Evolutionary conservation across 2,888 invertebrate species (phyloP), one percentile per base, ranked within the genome.

Genomic region (Chromoteleia sp.): DNA sequence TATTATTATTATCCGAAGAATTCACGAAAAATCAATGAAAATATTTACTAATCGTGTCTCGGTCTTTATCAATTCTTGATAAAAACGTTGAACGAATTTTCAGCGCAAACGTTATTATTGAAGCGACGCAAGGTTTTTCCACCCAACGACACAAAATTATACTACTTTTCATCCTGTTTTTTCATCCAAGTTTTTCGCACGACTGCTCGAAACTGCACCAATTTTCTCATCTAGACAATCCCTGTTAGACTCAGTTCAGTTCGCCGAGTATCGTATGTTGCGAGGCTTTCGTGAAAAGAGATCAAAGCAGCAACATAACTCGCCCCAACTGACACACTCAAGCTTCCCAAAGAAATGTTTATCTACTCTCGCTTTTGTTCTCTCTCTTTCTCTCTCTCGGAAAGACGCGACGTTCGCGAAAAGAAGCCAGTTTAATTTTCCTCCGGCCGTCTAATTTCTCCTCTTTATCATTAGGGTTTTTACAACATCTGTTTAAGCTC

Each of bases 321-420:
- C 86, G 85, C 84, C 87, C 87, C 87, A 88, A 88, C 87, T 89
- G 88, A 88, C 89, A 88, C 89, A 83, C 79, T 83, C 74, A 52
- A 68, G 58, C 75, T 78, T 52, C 61, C 54, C 74, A 43, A 74
- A 68, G 41, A 74, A 65, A 45, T 73, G 70, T 67, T 79, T 79
- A 77, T 81, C 76, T 52, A 45, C 79, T 79, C 68, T 81, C 74
- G 65, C 43, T 54, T 74, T 71, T 70, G 33, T 43, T 75, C 75
- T 76, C 63, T 76, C 81, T 73, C 75, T 67, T 68, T 76, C 71
- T 76, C 63, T 65, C 63, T 58, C 71, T 67, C 67, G 36, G 73
- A 50, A 76, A 76, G 67, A 70, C 48, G 70, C 68, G 63, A 41
- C 15, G 14, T 7, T n/a, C 50, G 65, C 39, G 41, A 56, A 43